Base-by-base conservation (phyloP, 2,888 invertebrate genomes). In the Drosophila basisetae region DNA sequence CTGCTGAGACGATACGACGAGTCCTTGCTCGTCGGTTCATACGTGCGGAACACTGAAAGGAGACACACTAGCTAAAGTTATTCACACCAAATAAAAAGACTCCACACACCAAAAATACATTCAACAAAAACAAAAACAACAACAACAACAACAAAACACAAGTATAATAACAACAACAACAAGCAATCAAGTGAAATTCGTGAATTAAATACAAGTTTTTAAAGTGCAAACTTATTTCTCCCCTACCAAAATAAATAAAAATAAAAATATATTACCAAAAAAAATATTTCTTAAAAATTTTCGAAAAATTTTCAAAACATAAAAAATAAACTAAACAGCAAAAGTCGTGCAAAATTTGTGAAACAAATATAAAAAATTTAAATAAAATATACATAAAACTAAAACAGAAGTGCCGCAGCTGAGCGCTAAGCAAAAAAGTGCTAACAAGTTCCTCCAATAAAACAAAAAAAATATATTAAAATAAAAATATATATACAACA, bases 11-110 rank as follows among this genome's bases (percentile, higher is more conserved):
- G 91, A 85, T 87, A 92, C 89, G 92, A 84, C 92, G 92, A 92
- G 92, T 92, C 92, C 92, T 92, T 90, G 92, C 91, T 90, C 91
- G 92, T 92, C 92, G 92, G 90, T 91, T 89, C 92, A 91, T 84
- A 91, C 84, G 92, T 91, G 89, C 91, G 91, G 92, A 92, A 91
- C 90, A 77, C 75, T 81, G 65, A 78, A 74, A 37, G 76, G 73
- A 75, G 69, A 82, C 76, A 66, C 73, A 80, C 70, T 52, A 72
- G 56, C 70, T 76, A 63, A 82, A 77, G 54, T 76, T 73, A 67
- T 71, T 76, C 60, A 82, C 68, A 76, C 33, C 59, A 73, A 76
- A 64, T 64, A 50, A 66, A 58, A 56, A 76, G 70, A 80, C 71
- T 82, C 55, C 76, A 72, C 64, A 72, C 67, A 82, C 31, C 39